Evolutionary conservation across 2,888 invertebrate species (phyloP), one percentile per base, ranked within the genome.

Genomic region (Arctia plantaginis): DNA sequence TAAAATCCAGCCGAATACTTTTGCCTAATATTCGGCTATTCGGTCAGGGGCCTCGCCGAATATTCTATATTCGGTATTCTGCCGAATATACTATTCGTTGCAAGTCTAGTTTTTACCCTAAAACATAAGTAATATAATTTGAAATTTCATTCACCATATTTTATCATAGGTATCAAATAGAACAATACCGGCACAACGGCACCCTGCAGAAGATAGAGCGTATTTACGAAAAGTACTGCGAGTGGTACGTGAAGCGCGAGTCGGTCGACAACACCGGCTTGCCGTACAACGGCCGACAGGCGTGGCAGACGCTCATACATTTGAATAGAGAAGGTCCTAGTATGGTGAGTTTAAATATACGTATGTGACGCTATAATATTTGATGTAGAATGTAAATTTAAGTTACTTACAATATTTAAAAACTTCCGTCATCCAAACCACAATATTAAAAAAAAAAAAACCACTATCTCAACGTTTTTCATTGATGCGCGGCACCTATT

Each of bases 251-350:
- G 55, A 85, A 93, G 41, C 92, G 96, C 44, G 77, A 86, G 13
- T 78, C 91, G 0, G 82, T 89, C 12, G 87, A 88, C 33, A 93
- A 91, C 33, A 86, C 86, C 0, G 89, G 87, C 7, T 88, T 90
- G 13, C 87, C 90, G 0, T 88, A 90, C 83, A 98, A 98, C 90
- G 92, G 97, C 0, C 94, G 98, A 0, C 97, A 97, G 84, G 96
- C 96, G 75, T 98, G 98, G 98, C 97, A 98, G 88, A 90, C 96
- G 69, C 88, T 97, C 15, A 93, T 97, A 66, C 94, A 97, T 80
- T 91, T 95, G 35, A 90, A 96, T 79, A 90, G 87, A 23, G 92
- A 92, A 0, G 97, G 97, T 1, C 96, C 97, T 3, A 96, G 96
- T 79, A 72, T 90, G 77, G 91, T 91, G 30, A 84, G 89, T 82